A percentile compares a stretch with the other conserved stretches of the same genome.
phyloP scores from a whole-genome alignment of 2,888 invertebrate species.

The Drosophila fulvimacula region DNA sequence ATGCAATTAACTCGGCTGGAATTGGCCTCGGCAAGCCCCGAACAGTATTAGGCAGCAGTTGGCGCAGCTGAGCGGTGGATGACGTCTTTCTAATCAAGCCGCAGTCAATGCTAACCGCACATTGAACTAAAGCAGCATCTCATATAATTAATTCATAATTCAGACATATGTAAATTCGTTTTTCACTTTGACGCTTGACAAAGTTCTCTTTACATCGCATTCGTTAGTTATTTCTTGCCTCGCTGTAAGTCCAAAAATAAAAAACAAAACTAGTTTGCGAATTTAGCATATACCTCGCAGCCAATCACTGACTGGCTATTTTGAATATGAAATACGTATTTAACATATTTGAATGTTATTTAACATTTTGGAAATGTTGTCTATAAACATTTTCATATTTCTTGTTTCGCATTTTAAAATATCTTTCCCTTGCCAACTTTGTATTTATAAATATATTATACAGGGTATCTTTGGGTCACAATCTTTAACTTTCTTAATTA shows the following conservation, averaged over 20 bases:
- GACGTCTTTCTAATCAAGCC: slow-evolving; percentile 32
- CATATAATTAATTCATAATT: slow-evolving; percentile 39
- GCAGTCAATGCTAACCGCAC: slow-evolving; percentile 48
- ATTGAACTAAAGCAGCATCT: slow-evolving; percentile 41
- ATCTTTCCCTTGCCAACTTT: neutral
- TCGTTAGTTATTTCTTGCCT: slow-evolving; percentile 22
- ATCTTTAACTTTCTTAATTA: too few relatives aligned
- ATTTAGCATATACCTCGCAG: slow-evolving; percentile 1
- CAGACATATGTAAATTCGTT: slow-evolving; percentile 9
- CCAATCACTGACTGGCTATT: neutral
- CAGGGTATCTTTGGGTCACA: slow-evolving; percentile 15
- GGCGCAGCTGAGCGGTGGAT: slow-evolving; percentile 15
- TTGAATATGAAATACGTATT: neutral
- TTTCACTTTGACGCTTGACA: slow-evolving; percentile 3
- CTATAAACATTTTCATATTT: neutral
- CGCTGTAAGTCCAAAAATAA: slow-evolving; percentile 2
- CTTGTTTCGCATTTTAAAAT: too few relatives aligned
- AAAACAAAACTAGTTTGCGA: slow-evolving; percentile 5
- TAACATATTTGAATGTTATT: slow-evolving; percentile 3
- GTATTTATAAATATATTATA: neutral
- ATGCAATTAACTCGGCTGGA: slow-evolving; percentile 47
- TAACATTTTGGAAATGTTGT: neutral
- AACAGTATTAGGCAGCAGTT: slow-evolving; percentile 16
- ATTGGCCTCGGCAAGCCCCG: slow-evolving; percentile 41
- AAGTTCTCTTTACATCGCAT: slow-evolving; percentile 21